phyloP scores from a whole-genome alignment of 2,888 invertebrate genomes.

The Ferdinandea cuprea region DNA sequence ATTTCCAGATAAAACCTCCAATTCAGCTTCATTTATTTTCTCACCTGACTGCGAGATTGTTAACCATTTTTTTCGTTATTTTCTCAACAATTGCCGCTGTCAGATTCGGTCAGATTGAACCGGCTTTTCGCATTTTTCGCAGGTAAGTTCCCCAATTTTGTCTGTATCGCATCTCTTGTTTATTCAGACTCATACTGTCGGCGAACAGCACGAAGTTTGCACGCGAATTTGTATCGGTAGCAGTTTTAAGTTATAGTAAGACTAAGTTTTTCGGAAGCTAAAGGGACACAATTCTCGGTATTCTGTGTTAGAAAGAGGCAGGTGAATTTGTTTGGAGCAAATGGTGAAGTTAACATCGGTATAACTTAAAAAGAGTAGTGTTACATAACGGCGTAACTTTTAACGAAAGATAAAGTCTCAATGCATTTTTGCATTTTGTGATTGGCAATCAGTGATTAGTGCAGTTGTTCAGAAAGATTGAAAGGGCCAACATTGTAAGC shows the following conservation, averaged over 20 bases:
- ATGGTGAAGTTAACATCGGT: too few relatives aligned
- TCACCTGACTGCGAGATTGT: slow-evolving; percentile 15
- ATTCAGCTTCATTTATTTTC: neutral
- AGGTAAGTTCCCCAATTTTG: slow-evolving; percentile 25
- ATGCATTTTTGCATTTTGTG: neutral
- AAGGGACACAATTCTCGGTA: too few relatives aligned
- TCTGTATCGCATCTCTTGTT: neutral
- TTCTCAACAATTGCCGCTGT: neutral
- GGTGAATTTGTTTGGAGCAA: too few relatives aligned
- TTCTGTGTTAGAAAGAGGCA: too few relatives aligned
- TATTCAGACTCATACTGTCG: slow-evolving; percentile 4
- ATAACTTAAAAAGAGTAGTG: too few relatives aligned
- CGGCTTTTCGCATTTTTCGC: slow-evolving; percentile 38
- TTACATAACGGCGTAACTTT: too few relatives aligned
- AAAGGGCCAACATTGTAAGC: neutral
- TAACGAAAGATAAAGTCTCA: too few relatives aligned
- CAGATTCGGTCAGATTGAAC: slow-evolving; percentile 46
- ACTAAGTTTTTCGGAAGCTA: too few relatives aligned
- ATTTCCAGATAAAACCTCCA: slow-evolving; percentile 31
- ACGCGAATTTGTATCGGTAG: neutral
- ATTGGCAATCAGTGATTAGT: neutral
- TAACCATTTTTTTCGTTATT: slow-evolving; percentile 17
- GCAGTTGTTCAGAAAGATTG: neutral
- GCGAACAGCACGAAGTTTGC: neutral
- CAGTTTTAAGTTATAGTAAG: too few relatives aligned